Evolutionary conservation across 2,797 vertebrate genomes (phyloP).

Genomic region (Cryptoprocta ferox): DNA sequence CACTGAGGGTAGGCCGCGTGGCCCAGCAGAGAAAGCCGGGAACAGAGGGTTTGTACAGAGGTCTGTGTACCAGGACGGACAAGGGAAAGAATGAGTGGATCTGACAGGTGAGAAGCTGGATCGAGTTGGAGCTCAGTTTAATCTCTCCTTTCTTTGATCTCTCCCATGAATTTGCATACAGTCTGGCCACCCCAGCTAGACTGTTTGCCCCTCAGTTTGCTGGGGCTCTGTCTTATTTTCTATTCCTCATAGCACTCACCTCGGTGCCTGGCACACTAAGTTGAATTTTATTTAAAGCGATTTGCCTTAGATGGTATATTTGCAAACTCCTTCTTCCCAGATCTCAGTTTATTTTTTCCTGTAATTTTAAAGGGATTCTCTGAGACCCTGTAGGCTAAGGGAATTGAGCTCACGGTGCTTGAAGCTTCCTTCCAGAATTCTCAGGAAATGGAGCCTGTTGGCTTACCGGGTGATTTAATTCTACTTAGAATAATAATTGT

Average conservation of each 20-base stretch:
- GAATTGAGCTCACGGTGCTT: not conserved
- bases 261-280: not conserved
- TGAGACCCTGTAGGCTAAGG: not conserved
- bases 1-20: fast-evolving
- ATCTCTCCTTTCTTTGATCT: not conserved
- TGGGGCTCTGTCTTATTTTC: not conserved
- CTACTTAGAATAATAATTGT: not conserved
- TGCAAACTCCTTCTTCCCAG: not conserved
- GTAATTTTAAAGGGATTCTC: not conserved
- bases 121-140: fast-evolving
- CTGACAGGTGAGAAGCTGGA: not conserved
- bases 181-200: not conserved
- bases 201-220: fast-evolving
- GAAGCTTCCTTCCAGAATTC: not conserved
- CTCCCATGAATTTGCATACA: not conserved
- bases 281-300: constrained; percentile 23
- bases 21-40: not conserved
- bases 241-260: not conserved
- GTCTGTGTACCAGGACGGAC: not conserved
- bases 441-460: not conserved
- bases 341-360: not conserved
- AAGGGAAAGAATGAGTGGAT: not conserved
- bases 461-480: not conserved
- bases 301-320: not conserved
- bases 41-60: not conserved